Evolutionary conservation across 35 echinoderm and acorn worm genomes (phyloP), one percentile per base, ranked within the genome.

Genomic region (Anneissia japonica): DNA sequence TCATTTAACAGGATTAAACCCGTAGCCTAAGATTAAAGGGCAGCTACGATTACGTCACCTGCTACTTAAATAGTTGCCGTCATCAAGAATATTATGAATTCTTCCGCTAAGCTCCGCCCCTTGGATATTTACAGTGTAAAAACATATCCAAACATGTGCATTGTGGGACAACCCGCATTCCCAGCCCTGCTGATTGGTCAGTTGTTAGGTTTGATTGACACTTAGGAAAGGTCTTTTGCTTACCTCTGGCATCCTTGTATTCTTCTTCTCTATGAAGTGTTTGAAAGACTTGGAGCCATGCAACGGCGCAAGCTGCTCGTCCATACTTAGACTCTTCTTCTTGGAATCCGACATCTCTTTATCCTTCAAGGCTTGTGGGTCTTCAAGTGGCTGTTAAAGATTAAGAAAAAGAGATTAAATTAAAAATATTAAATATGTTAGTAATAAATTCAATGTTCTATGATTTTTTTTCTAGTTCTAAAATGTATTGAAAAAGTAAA

Each of bases 301-400:
- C 5, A 97, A 51, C 1, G 95, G 91, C 13, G 95, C 91, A 37
- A 97, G 64, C 73, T 93, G 91, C 56, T 97, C 95, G 91, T 97
- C 95, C 95, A 97, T 97, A 21, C 80, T 86, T 13, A 97, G 76
- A 79, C 95, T 97, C 43, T 97, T 97, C 86, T 93, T 97, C 82
- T 97, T 97, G 5, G 95, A 93, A 9, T 97, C 95, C 0, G 95
- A 97, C 95, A 97, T 97, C 74, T 97, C 95, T 74, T 97, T 97
- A 46, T 97, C 95, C 77, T 97, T 97, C 28, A 93, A 34, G 1
- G 84, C 79, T 72, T 93, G 40, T 26, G 95, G 95, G 51, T 97
- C 95, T 89, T 97, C 88, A 17, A 97, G 55, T 36, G 95, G 95
- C 95, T 97, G 43, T 3, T 72, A 79, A 46, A 32, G 5, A 64